These are phyloP conservation scores for Solea solea DNA, from an alignment of 2,113 vertebrate species.

Conservation along the genomic window DNA sequence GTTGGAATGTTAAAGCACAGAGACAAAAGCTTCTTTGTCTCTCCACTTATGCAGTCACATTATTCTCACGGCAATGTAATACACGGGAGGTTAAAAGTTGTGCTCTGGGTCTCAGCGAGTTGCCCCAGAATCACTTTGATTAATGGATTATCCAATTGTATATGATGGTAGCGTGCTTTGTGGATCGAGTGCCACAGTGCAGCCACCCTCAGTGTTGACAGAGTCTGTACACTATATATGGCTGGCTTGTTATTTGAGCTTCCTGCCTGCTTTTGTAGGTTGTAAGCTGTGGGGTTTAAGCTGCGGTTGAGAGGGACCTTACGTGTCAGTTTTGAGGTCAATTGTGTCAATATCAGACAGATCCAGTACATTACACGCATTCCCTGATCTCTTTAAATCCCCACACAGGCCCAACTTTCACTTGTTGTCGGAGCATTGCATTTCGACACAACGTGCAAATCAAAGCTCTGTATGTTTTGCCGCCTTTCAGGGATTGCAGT, in stretches of 20 bases:
- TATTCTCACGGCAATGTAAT: constrained; percentile 39
- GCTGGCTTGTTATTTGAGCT: constrained; percentile 36
- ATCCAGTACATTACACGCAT: constrained; percentile 46
- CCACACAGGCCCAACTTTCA: constrained; percentile 43
- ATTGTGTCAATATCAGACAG: constrained; percentile 48
- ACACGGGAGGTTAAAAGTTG: constrained; percentile 25
- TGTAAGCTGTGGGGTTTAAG: constrained; percentile 35
- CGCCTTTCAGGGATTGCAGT: constrained; percentile 26
- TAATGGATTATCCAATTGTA: constrained; percentile 59
- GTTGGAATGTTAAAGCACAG: constrained; percentile 34
- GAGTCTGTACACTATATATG: constrained; percentile 2
- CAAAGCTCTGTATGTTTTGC: constrained; percentile 31
- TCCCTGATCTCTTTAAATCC: constrained; percentile 60
- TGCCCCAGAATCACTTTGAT: constrained; percentile 50
- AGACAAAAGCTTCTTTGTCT: constrained; percentile 59
- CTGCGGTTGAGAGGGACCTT: constrained; percentile 40
- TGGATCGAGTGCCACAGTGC: constrained; percentile 30
- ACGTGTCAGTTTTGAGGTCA: constrained; percentile 56
- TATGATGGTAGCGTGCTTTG: constrained; percentile 36
- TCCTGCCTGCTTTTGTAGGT: constrained; percentile 24
- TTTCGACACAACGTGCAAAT: constrained; percentile 29
- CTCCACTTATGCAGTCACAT: constrained; percentile 44
- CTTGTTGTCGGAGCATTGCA: constrained; percentile 44
- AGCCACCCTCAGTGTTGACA: neutral
- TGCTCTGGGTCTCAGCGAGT: constrained; percentile 24